Evolutionary conservation across 2,888 invertebrate genomes (phyloP).

Genomic region (Oscheius myriophilus): DNA sequence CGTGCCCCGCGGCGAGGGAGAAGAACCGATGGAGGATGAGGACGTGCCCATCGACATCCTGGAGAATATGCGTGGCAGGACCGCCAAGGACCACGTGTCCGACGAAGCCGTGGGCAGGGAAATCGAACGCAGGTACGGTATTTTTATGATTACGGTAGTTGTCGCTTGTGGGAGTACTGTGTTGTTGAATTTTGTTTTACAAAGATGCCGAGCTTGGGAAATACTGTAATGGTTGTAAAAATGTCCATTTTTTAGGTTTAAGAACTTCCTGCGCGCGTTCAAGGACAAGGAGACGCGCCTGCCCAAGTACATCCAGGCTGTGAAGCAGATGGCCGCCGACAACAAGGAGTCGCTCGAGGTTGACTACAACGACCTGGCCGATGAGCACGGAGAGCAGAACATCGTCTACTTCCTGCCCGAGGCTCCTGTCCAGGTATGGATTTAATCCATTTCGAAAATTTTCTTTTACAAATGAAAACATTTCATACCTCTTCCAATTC

Average conservation of each 20-base stretch:
- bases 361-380: conserved; percentile 89
- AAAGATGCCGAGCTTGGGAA: too few relatives aligned
- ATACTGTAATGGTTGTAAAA: too few relatives aligned
- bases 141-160: not conserved
- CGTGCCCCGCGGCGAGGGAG: conserved; percentile 34
- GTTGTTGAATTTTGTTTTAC: conserved; percentile 1
- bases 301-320: conserved; percentile 62
- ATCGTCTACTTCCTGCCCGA: conserved; percentile 96
- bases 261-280: conserved; percentile 33
- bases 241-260: conserved; percentile 22
- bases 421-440: conserved; percentile 79
- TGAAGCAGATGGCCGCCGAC: conserved; percentile 71
- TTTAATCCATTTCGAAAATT: not conserved
- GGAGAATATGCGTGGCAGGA: conserved; percentile 94
- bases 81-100: conserved; percentile 93
- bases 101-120: conserved; percentile 94
- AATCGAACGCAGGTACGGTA: conserved; percentile 82
- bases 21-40: conserved; percentile 74
- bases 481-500: not conserved
- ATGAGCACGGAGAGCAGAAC: conserved; percentile 84
- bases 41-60: conserved; percentile 84
- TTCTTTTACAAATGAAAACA: conserved; percentile 44
- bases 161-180: conserved; percentile 12
- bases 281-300: conserved; percentile 47
- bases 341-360: conserved; percentile 84